A percentile compares a stretch with the other conserved stretches of the same genome.
These are phyloP conservation scores for Pseudolaguvia tuberculata DNA, from an alignment of 2,113 vertebrate species.

Conservation along the genomic window DNA sequence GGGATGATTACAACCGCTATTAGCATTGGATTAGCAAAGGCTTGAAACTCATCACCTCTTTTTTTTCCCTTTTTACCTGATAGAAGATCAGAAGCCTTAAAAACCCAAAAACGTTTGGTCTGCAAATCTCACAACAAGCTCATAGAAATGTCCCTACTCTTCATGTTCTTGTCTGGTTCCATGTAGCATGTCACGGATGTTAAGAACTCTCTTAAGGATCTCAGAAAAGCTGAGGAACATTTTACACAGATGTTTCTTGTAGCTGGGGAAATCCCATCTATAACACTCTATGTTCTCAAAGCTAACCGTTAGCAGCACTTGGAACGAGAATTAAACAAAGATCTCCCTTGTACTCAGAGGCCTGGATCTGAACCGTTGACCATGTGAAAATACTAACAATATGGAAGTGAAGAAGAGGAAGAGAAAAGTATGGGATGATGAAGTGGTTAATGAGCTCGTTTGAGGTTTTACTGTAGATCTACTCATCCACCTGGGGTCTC, in stretches of 20 bases:
- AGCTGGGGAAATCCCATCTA: constrained; percentile 15
- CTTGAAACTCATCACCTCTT: constrained; percentile 50
- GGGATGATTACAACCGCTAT: constrained; percentile 69
- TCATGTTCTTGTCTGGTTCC: not conserved
- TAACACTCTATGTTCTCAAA: not conserved
- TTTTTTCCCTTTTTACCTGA: constrained; percentile 33
- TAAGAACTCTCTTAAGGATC: not conserved
- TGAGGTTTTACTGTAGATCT: too few species aligned
- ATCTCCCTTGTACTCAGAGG: constrained; percentile 48
- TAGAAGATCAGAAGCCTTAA: not conserved
- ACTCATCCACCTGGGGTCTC: too few species aligned
- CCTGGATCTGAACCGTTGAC: constrained; percentile 51
- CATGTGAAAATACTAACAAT: constrained; percentile 19
- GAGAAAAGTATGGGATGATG: constrained; percentile 25
- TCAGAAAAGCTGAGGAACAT: not conserved
- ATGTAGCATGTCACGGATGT: not conserved
- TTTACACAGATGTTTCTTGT: not conserved
- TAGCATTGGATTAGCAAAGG: constrained; percentile 57
- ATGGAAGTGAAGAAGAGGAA: constrained; percentile 25
- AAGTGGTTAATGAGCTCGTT: too few species aligned
- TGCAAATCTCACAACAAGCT: not conserved
- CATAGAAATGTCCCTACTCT: not conserved
- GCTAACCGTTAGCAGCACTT: constrained; percentile 18
- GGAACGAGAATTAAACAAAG: constrained; percentile 54
- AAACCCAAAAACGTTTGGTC: not conserved